These are phyloP conservation scores for Etheostoma spectabile DNA, from an alignment of 2,113 vertebrate genomes.

Conservation along the genomic window DNA sequence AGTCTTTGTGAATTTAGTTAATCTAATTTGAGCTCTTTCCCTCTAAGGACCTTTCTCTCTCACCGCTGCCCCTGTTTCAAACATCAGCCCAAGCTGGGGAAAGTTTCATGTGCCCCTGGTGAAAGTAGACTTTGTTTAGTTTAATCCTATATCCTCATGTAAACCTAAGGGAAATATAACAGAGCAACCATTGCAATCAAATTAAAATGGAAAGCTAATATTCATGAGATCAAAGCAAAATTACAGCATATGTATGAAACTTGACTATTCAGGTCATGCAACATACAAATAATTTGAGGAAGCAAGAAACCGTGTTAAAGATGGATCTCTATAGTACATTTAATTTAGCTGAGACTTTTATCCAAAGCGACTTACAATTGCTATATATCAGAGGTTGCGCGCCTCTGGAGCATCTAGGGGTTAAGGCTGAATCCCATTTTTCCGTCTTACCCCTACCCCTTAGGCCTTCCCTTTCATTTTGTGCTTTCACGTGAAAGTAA, in stretches of 20 bases:
- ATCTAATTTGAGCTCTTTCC: slow-evolving; percentile 83
- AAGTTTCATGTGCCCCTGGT: slow-evolving; percentile 68
- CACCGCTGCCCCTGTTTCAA: slow-evolving; percentile 62
- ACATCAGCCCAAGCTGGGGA: slow-evolving; percentile 65
- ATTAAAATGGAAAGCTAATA: slow-evolving; percentile 36
- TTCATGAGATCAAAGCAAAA: neutral
- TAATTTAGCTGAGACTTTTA: too few relatives aligned
- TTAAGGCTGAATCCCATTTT: too few relatives aligned
- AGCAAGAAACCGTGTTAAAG: neutral
- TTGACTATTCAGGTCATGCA: neutral
- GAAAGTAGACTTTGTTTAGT: slow-evolving; percentile 77
- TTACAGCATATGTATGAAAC: neutral
- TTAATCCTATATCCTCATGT: slow-evolving; percentile 76
- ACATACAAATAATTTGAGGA: neutral
- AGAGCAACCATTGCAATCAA: slow-evolving; percentile 36
- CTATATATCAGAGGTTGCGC: too few relatives aligned
- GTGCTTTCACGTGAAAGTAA: too few relatives aligned
- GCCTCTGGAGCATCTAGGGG: too few relatives aligned
- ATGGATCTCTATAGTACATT: neutral
- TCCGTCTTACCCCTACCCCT: too few relatives aligned
- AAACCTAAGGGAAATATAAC: slow-evolving; percentile 53
- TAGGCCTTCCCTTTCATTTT: too few relatives aligned
- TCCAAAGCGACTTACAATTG: too few relatives aligned
- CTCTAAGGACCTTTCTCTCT: slow-evolving; percentile 67
- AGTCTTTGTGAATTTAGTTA: slow-evolving; percentile 84